Conservation (phyloP, 2,888 invertebrate species). For the Phyllotreta striolata region DNA sequence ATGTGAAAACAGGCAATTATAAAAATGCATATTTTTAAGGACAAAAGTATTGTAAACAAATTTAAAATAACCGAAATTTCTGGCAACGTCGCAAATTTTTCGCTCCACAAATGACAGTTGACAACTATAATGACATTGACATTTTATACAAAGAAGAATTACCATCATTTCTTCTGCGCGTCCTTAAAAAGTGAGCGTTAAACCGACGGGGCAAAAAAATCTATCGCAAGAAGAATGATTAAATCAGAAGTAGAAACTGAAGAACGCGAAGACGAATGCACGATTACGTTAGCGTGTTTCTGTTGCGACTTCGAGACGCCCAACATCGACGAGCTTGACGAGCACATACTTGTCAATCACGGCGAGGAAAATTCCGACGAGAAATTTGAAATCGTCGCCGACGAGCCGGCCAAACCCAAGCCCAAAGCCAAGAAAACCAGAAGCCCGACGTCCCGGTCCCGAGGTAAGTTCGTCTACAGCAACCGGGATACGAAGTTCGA, state of each 20-base stretch:
- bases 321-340: constrained; percentile 44
- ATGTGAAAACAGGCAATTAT: no score
- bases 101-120: no score
- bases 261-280: constrained; percentile 14
- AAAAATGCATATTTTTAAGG: no score
- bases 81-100: no score
- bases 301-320: constrained; percentile 41
- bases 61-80: no score
- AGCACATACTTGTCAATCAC: constrained; percentile 41
- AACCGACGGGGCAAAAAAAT: constrained; percentile 24
- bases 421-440: neutral
- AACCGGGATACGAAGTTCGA: constrained; percentile 6
- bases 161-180: constrained; percentile 30
- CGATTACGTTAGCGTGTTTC: constrained; percentile 38
- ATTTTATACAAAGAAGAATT: constrained; percentile 9
- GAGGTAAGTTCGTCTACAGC: constrained; percentile 3
- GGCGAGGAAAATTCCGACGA: constrained; percentile 32
- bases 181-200: constrained; percentile 20
- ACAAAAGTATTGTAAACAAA: no score
- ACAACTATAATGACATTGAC: constrained; percentile 6
- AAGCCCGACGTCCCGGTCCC: neutral
- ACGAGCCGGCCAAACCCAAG: neutral
- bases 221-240: constrained; percentile 15
- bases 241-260: constrained; percentile 20
- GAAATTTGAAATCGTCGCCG: constrained; percentile 26